phyloP scores from a whole-genome alignment of 2,113 vertebrate genomes.

The Anseranas semipalmata region DNA sequence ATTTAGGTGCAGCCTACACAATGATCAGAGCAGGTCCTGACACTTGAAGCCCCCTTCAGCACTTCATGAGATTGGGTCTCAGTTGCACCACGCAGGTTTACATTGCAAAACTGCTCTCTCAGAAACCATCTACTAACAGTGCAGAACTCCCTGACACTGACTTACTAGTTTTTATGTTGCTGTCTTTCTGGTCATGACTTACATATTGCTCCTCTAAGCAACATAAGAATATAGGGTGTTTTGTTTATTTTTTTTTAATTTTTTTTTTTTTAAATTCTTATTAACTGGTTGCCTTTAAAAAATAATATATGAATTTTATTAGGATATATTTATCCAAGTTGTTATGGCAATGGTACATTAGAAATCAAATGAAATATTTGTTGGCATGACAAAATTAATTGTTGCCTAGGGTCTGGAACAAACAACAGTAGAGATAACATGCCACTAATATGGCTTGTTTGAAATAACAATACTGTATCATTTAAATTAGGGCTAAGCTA shows the following conservation, averaged over 20 bases:
- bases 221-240: background rate
- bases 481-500: slow-evolving; percentile 21
- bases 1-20: background rate
- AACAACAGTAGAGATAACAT: slow-evolving; percentile 55
- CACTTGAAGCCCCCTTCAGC: background rate
- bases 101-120: background rate
- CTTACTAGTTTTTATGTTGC: background rate
- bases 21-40: background rate
- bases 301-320: slow-evolving; percentile 12
- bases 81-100: background rate
- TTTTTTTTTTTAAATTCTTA: background rate
- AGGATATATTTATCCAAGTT: slow-evolving; percentile 51
- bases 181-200: background rate
- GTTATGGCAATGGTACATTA: slow-evolving; percentile 54
- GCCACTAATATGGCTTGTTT: slow-evolving; percentile 51
- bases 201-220: background rate
- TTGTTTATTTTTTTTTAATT: background rate
- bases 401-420: slow-evolving; percentile 63
- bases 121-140: background rate
- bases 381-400: slow-evolving; percentile 65
- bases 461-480: slow-evolving; percentile 58
- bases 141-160: background rate
- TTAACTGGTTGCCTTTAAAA: background rate
- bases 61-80: too few relatives aligned
- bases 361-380: slow-evolving; percentile 56